phyloP scores from a whole-genome alignment of 2,888 invertebrate genomes.

The Apotomis betuletana region DNA sequence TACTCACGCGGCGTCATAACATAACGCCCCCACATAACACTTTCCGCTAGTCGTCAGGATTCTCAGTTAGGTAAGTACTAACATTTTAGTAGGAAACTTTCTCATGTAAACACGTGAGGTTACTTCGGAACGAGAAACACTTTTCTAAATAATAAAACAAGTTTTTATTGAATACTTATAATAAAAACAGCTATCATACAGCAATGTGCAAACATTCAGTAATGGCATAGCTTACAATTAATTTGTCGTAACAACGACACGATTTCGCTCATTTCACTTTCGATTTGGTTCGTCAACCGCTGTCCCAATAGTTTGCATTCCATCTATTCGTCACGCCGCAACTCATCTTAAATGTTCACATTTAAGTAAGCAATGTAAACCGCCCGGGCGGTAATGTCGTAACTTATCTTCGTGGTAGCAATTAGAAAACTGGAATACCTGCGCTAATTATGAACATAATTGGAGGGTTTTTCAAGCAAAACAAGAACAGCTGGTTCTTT shows the following conservation, averaged over 20 bases:
- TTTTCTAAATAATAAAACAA: conserved; percentile 21
- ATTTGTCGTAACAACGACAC: conserved; percentile 26
- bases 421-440: conserved; percentile 38
- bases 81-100: conserved; percentile 20
- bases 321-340: conserved; percentile 27
- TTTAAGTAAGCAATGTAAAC: conserved; percentile 21
- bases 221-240: conserved; percentile 28
- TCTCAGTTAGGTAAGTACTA: background rate
- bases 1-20: conserved; percentile 9
- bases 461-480: conserved; percentile 17
- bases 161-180: conserved; percentile 31
- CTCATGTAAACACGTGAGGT: background rate
- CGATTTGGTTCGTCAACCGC: conserved; percentile 25
- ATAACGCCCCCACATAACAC: conserved; percentile 5
- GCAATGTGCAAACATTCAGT: conserved; percentile 10
- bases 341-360: conserved; percentile 20
- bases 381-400: conserved; percentile 11
- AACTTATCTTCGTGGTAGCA: conserved; percentile 27
- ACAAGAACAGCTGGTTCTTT: conserved; percentile 28
- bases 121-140: background rate
- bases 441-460: conserved; percentile 33
- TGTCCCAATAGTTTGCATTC: conserved; percentile 33
- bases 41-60: conserved; percentile 6
- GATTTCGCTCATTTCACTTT: conserved; percentile 36
- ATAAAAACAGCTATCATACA: conserved; percentile 18